Conservation (phyloP, 2,113 vertebrate species). For the Meriones unguiculatus region DNA sequence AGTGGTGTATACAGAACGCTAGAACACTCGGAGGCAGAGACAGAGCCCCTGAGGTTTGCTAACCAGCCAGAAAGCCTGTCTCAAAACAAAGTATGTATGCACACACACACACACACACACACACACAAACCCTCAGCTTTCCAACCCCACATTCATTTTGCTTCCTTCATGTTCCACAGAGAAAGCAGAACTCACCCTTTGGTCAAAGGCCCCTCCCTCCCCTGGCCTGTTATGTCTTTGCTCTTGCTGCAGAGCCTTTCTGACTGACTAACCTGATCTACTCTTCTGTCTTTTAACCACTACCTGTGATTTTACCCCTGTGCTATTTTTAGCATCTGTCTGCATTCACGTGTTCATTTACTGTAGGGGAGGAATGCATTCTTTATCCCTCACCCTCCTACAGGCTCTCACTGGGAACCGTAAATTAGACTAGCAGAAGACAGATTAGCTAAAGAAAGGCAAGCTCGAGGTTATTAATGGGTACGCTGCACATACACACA, state of each 20-base stretch:
- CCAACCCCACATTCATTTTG: neutral
- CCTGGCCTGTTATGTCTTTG: neutral
- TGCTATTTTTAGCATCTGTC: neutral
- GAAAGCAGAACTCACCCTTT: neutral
- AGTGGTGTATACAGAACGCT: neutral
- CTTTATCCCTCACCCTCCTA: neutral
- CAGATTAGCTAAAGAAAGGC: neutral
- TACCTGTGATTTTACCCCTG: no score
- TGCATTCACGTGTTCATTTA: neutral
- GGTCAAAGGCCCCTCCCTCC: neutral
- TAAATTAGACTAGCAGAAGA: neutral
- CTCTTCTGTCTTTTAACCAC: neutral
- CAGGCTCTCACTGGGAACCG: neutral
- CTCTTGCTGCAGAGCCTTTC: neutral
- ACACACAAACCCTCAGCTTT: neutral
- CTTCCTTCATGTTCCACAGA: neutral
- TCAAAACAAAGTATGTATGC: neutral
- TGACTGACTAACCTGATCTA: neutral
- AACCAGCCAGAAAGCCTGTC: neutral
- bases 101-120: neutral
- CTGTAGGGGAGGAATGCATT: neutral
- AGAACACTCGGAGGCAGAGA: neutral
- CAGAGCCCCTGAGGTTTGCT: neutral
- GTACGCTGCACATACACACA: no score
- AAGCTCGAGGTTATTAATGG: neutral